phyloP scores from a whole-genome alignment of 2,113 vertebrate genomes.

The Baryphthengus martii region DNA sequence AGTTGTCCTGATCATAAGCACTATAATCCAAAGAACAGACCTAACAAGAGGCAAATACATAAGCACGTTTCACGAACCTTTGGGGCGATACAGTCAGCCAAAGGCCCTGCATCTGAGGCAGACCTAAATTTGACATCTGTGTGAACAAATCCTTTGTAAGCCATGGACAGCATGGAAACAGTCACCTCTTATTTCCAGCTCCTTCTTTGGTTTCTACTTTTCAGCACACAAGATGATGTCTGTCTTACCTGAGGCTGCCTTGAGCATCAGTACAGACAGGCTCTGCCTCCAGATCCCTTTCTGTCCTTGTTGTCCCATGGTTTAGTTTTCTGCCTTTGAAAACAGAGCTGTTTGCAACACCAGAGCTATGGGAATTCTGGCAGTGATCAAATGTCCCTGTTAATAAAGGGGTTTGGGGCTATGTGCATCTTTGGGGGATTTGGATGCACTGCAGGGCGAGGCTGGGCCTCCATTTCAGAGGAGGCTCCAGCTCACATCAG shows the following conservation, averaged over 20 bases:
- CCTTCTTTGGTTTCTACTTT: not conserved
- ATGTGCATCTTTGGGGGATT: not conserved
- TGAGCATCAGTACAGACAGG: not conserved
- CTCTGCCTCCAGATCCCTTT: not conserved
- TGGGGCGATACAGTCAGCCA: not conserved
- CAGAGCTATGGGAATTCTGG: not conserved
- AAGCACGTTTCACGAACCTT: not conserved
- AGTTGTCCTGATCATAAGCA: not conserved
- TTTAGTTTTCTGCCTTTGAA: not conserved
- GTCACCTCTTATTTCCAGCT: not conserved
- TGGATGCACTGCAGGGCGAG: not conserved
- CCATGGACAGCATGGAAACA: not conserved
- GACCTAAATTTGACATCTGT: not conserved
- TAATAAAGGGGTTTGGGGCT: not conserved
- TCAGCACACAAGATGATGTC: not conserved
- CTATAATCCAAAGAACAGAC: not conserved
- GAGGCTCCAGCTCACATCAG: not conserved
- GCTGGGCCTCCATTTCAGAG: constrained; percentile 51
- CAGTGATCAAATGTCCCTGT: not conserved
- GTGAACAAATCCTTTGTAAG: not conserved
- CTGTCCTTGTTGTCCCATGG: not conserved
- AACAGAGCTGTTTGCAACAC: not conserved
- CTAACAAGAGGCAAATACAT: not conserved
- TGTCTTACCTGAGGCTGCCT: not conserved
- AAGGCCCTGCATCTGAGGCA: not conserved